Evolutionary conservation across 2,113 vertebrate genomes (phyloP), one percentile per base, ranked within the genome.

Genomic region (Lichenostomus cassidix): DNA sequence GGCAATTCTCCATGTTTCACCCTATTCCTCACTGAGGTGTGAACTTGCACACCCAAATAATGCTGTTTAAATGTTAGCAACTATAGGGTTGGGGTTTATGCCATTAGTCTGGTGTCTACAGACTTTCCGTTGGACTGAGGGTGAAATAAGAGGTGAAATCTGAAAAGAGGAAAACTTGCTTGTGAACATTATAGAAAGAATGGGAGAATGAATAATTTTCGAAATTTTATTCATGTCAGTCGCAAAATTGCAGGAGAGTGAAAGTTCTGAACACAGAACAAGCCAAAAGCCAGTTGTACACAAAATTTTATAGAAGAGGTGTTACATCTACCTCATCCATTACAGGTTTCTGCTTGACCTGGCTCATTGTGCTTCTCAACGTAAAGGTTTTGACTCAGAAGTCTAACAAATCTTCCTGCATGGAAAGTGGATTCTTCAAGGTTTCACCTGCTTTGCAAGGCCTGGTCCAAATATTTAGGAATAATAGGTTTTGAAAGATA

Each of bases 1-100:
- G 93, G 95, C 90, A 89, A 52, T 59, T 75, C 88, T 91, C 84
- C 81, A 68, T 50, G 28, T 92, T 95, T 95, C 88, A 74, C 71
- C 25, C 70, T 58, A 0, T 55, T 94, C 73, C 68, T 92, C 68
- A 63, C 39, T 31, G 83, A 89, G 24, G 63, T 92, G 76, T 87
- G 83, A 86, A 71, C 39, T 52, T 89, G 47, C 27, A 52, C 35
- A 59, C 16, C 25, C 77, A 82, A 31, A 21, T 68, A 64, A 64
- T 9, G 11, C 39, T 75, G 25, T 35, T 67, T 42, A 84, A 81
- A 81, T 46, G 8, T 52, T 64, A 35, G 12, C 28, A 84, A 62
- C 1, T 3, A 20, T 24, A 71, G 22, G 15, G 12, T 12, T 75
- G 37, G 17, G 19, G 7, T 69, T 84, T 84, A 17, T 56, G 47